Conservation (phyloP, 92 coral and sea anemone genomes). For the Pocillopora grandis region DNA sequence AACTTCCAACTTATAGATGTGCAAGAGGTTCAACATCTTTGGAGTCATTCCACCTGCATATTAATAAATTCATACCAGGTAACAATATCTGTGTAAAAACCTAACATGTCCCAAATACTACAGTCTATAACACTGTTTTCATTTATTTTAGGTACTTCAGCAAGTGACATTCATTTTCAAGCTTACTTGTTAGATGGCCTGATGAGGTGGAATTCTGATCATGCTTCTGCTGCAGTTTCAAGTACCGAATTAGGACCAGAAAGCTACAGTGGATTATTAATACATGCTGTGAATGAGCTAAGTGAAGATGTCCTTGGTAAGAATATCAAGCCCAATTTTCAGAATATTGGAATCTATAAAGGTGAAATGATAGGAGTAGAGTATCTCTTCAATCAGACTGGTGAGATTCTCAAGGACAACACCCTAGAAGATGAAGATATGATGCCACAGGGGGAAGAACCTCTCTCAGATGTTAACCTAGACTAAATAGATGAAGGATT, state of each 20-base stretch:
- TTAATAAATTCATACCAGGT: slow-evolving; percentile 38
- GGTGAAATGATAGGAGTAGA: too few species aligned
- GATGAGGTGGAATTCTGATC: slow-evolving; percentile 59
- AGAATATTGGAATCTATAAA: too few species aligned
- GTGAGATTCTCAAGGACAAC: background rate
- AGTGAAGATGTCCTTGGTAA: too few species aligned
- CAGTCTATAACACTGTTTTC: too few species aligned
- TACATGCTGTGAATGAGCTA: too few species aligned
- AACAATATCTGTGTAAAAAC: background rate
- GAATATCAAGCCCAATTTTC: too few species aligned
- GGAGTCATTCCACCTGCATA: slow-evolving; percentile 70
- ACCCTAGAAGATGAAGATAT: slow-evolving; percentile 18
- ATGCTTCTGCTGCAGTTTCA: slow-evolving; percentile 40
- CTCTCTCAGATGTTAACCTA: slow-evolving; percentile 42
- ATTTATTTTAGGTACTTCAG: slow-evolving; percentile 13
- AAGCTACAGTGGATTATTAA: too few species aligned
- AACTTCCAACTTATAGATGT: slow-evolving; percentile 53
- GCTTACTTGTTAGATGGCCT: slow-evolving; percentile 72
- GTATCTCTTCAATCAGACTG: background rate
- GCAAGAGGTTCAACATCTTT: slow-evolving; percentile 65
- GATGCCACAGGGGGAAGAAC: slow-evolving; percentile 2
- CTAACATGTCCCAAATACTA: too few species aligned
- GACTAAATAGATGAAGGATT: slow-evolving; percentile 61
- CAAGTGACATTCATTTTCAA: slow-evolving; percentile 69
- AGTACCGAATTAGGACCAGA: too few species aligned